Base-by-base conservation (phyloP, 35 echinoderm and acorn worm genomes). In the Eucidaris tribuloides region DNA sequence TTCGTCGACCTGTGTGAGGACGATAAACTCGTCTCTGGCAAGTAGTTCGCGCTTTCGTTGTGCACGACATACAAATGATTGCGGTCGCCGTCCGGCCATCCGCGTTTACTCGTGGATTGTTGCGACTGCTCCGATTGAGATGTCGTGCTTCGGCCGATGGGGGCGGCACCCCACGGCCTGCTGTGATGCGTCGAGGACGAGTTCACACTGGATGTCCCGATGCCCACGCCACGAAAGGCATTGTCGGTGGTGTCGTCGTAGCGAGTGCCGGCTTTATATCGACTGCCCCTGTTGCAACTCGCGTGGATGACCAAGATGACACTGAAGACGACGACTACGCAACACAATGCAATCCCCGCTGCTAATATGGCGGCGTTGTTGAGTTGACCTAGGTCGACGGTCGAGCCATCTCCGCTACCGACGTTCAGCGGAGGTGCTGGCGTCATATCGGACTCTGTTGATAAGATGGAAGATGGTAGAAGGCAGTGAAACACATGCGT, bases 91-190 rank as follows among this genome's bases (percentile, higher is more conserved):
- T 94, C 92, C 9, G 92, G 92, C 36, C 82, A 84, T 30, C 92
- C 92, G 3, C 92, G 63, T 42, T 94, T 94, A 46, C 74, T 83
- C 2, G 77, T 84, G 27, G 79, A 82, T 42, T 90, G 87, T 18
- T 90, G 76, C 3, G 92, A 89, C 28, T 82, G 82, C 46, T 94
- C 92, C 7, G 92, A 94, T 6, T 81, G 87, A 13, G 92, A 94
- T 31, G 92, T 88, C 15, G 71, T 84, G 45, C 92, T 94, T 38
- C 89, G 86, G 36, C 82, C 92, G 0, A 83, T 86, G 24, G 82
- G 82, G 0, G 68, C 81, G 45, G 38, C 85, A 15, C 85, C 90
- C 65, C 79, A 92, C 46, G 85, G 62, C n/a, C 90, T 76, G 28
- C 85, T 87, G 23, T 77, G 77, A 19, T 79, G 77, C 15, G 90